A percentile compares a stretch with the other conserved stretches of the same genome.
Conservation (phyloP, 2,888 invertebrate species). For the Chydorus sphaericus region DNA sequence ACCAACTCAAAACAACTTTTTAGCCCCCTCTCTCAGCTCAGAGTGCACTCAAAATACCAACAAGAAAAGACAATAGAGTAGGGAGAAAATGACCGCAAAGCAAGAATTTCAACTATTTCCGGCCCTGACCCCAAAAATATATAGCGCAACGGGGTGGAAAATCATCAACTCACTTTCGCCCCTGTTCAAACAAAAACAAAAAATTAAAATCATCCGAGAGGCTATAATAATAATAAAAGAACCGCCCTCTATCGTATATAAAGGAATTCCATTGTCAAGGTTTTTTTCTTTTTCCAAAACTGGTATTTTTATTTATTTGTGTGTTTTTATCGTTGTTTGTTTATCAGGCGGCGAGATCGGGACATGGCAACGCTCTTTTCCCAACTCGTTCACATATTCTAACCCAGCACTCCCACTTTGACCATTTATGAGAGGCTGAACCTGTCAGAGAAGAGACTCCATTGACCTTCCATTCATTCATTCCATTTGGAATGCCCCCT, state of each 20-base stretch:
- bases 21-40: background rate
- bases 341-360: constrained; percentile 12
- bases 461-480: constrained; percentile 7
- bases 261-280: background rate
- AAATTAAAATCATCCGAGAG: background rate
- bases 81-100: constrained; percentile 8
- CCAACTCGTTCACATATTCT: constrained; percentile 10
- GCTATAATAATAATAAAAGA: background rate
- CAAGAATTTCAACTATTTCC: constrained; percentile 11
- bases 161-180: no score
- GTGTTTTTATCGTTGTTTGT: constrained; percentile 6
- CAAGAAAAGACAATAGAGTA: constrained; percentile 9
- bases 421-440: background rate
- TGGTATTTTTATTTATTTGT: background rate
- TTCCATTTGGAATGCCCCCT: background rate
- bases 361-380: constrained; percentile 13
- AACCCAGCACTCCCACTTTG: background rate
- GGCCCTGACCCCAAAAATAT: constrained; percentile 2
- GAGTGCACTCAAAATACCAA: background rate
- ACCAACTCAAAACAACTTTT: no score
- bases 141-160: no score
- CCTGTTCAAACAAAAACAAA: background rate
- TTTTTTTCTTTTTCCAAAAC: background rate
- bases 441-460: background rate
- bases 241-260: background rate